phyloP scores from a whole-genome alignment of 1,140 invertebrate species.

The Rhyzopertha dominica region DNA sequence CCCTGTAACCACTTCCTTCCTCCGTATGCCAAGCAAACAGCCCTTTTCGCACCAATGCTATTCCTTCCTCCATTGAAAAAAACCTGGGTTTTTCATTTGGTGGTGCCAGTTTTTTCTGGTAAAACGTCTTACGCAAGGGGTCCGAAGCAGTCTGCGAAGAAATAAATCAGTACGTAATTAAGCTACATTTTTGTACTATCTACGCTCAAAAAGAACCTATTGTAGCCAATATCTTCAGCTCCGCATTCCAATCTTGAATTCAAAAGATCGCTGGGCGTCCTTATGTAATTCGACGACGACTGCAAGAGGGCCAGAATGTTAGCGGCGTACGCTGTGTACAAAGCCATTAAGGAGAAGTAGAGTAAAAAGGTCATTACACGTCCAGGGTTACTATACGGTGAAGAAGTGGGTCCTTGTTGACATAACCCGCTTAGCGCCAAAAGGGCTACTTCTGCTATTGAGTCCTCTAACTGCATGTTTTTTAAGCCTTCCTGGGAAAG shows the following conservation, averaged over 20 bases:
- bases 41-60: too few relatives aligned
- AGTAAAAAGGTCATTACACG: conserved; percentile 47
- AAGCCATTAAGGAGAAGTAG: conserved; percentile 44
- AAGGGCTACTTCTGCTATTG: conserved; percentile 44
- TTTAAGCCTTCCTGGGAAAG: not conserved
- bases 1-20: too few relatives aligned
- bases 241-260: conserved; percentile 54
- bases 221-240: conserved; percentile 54
- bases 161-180: too few relatives aligned
- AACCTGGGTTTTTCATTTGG: too few relatives aligned
- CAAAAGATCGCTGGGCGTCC: conserved; percentile 50
- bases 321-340: conserved; percentile 55
- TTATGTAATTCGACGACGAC: conserved; percentile 52
- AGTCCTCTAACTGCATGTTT: conserved; percentile 31
- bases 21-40: too few relatives aligned
- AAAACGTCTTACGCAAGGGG: too few relatives aligned
- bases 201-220: too few relatives aligned
- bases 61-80: too few relatives aligned
- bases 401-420: conserved; percentile 50
- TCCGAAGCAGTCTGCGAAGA: too few relatives aligned
- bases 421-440: conserved; percentile 49
- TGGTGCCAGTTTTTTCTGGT: too few relatives aligned
- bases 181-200: too few relatives aligned
- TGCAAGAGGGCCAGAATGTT: conserved; percentile 57
- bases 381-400: conserved; percentile 47